Evolutionary conservation across 2,888 invertebrate species (phyloP), one percentile per base, ranked within the genome.

Genomic region (Acleris cristana): DNA sequence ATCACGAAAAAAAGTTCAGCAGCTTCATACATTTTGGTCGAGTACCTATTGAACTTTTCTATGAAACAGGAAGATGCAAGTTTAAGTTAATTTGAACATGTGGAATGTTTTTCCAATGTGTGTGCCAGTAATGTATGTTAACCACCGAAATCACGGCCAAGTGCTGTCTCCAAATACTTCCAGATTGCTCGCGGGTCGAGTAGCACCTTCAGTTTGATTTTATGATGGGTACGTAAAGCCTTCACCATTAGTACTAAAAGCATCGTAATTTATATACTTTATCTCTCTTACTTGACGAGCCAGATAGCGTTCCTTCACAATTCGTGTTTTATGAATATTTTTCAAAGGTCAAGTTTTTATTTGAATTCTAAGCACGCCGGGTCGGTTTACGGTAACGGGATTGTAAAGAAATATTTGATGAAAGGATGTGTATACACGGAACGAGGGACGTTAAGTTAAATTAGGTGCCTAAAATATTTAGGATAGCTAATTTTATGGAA

Each of bases 231-330:
- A 7, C 48, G 48, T 85, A 86, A 86, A 85, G 79, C 76, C 80
- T 79, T 76, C 73, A 74, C 85, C 83, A 86, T 86, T 85, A 86
- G 82, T 79, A 82, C 81, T 82, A 79, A 85, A 80, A 84, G 85
- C 79, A 76, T 84, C 86, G 81, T 86, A 86, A 86, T 85, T 86
- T 85, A 86, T 79, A 78, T 74, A 77, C 76, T 80, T 84, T 85
- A 85, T 85, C 82, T 83, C 73, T 79, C 34, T 10, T 66, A 70
- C 71, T 72, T 79, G 67, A 71, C 71, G 72, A 65, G 56, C 23
- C 56, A 56, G 64, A 67, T 67, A 53, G 57, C 62, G 45, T 23
- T 52, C 57, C 60, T 60, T 66, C 18, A 30, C 34, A 56, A 44
- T n/a, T 52, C 51, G 30, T 23, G 21, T 56, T 61, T 66, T 66